Conservation (phyloP, 2,797 vertebrate genomes). For the Xyrichtys novacula region DNA sequence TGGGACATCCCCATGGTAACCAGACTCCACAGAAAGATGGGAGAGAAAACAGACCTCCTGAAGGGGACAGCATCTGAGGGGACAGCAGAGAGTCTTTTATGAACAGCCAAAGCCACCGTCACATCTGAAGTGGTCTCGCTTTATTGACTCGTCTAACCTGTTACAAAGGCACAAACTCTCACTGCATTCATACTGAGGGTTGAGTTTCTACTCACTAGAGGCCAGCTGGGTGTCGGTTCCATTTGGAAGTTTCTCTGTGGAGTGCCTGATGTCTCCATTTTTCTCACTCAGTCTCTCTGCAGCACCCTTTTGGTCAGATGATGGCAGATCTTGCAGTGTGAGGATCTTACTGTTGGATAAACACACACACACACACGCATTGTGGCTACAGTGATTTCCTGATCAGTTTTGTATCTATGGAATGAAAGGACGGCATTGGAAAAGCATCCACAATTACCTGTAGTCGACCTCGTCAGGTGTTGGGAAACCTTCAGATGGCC, state of each 20-base stretch:
- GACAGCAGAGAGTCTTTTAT: neutral
- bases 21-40: slow-evolving; percentile 94
- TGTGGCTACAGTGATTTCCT: neutral
- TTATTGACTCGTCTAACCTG: too few relatives aligned
- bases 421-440: too few relatives aligned
- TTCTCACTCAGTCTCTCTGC: slow-evolving; percentile 82
- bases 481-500: slow-evolving; percentile 89
- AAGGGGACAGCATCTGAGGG: slow-evolving; percentile 82
- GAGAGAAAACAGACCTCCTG: slow-evolving; percentile 88
- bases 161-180: too few relatives aligned
- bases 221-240: slow-evolving; percentile 51
- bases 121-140: too few relatives aligned
- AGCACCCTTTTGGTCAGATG: slow-evolving; percentile 69
- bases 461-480: slow-evolving; percentile 89
- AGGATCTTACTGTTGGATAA: slow-evolving; percentile 83
- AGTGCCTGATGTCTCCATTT: slow-evolving; percentile 68
- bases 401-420: neutral
- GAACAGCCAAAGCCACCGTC: too few relatives aligned
- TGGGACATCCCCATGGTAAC: slow-evolving; percentile 94
- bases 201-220: slow-evolving; percentile 66
- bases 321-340: slow-evolving; percentile 66
- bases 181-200: neutral
- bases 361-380: slow-evolving; percentile 20
- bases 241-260: slow-evolving; percentile 73
- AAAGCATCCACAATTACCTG: slow-evolving; percentile 83